A percentile compares a stretch with the other conserved stretches of the same genome.
phyloP scores from a whole-genome alignment of 2,113 vertebrate species.

The Cyprinodon brontotheroides region DNA sequence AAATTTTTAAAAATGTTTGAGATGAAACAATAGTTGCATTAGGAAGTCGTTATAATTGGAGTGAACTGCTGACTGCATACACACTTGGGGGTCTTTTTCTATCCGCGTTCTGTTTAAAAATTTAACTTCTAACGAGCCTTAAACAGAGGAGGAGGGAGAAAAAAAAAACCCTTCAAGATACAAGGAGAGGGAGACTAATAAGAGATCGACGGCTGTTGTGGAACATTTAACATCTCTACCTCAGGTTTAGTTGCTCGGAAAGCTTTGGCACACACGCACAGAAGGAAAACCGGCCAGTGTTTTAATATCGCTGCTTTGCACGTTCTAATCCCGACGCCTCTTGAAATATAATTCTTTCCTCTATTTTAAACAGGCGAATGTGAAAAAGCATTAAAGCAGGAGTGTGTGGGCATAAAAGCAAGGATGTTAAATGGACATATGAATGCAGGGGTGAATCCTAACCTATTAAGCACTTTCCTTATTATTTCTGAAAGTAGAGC shows the following conservation, averaged over 20 bases:
- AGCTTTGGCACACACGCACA: slow-evolving; percentile 12
- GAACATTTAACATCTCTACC: slow-evolving; percentile 72
- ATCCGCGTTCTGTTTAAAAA: slow-evolving; percentile 70
- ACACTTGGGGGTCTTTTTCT: slow-evolving; percentile 71
- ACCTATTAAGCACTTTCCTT: slow-evolving; percentile 80
- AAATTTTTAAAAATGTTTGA: slow-evolving; percentile 64
- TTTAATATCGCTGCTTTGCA: slow-evolving; percentile 71
- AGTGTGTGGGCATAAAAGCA: slow-evolving; percentile 73
- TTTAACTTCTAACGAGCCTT: slow-evolving; percentile 56
- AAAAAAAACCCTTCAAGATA: slow-evolving; percentile 62
- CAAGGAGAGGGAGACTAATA: slow-evolving; percentile 65
- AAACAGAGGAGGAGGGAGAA: slow-evolving; percentile 29
- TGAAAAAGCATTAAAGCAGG: slow-evolving; percentile 75
- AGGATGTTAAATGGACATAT: slow-evolving; percentile 76
- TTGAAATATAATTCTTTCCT: slow-evolving; percentile 75
- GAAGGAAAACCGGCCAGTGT: slow-evolving; percentile 45
- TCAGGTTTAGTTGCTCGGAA: slow-evolving; percentile 50
- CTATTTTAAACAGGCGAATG: slow-evolving; percentile 68
- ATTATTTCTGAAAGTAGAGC: slow-evolving; percentile 81
- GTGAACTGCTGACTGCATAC: slow-evolving; percentile 66
- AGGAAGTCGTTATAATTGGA: slow-evolving; percentile 73
- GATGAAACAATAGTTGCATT: slow-evolving; percentile 74
- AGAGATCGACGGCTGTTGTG: slow-evolving; percentile 54
- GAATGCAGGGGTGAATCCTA: slow-evolving; percentile 76
- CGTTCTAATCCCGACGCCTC: slow-evolving; percentile 75